Conservation (phyloP, 2,797 vertebrate species). For the Meda fulgida region DNA sequence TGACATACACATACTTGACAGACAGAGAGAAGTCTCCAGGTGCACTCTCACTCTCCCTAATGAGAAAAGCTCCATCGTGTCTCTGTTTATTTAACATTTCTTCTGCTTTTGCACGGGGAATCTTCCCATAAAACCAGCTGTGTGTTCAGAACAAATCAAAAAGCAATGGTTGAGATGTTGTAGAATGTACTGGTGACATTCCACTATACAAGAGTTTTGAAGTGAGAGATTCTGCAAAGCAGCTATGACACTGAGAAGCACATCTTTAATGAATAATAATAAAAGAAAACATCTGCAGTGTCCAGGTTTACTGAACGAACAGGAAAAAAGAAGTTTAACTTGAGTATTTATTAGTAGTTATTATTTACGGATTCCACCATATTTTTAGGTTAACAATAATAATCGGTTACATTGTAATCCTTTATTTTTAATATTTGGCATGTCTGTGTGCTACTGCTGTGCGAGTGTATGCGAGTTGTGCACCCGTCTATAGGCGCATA, state of each 20-base stretch:
- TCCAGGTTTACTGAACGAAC: not conserved
- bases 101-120: slow-evolving; percentile 87
- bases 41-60: slow-evolving; percentile 88
- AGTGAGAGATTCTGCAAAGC: not conserved
- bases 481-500: too few species aligned
- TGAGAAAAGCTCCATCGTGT: slow-evolving; percentile 88
- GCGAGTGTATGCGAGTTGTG: too few species aligned
- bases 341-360: not conserved
- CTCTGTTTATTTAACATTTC: slow-evolving; percentile 89
- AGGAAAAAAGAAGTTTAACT: not conserved
- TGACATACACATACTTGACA: slow-evolving; percentile 81
- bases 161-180: slow-evolving; percentile 6
- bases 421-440: too few species aligned
- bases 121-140: slow-evolving; percentile 91
- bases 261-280: not conserved
- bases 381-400: too few species aligned
- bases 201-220: not conserved
- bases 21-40: slow-evolving; percentile 88
- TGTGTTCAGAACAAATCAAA: slow-evolving; percentile 3
- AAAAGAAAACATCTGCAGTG: not conserved
- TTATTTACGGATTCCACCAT: too few species aligned
- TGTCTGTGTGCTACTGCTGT: too few species aligned
- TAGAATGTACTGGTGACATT: not conserved
- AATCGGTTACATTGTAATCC: too few species aligned
- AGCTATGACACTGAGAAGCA: not conserved